These are phyloP conservation scores for Achlya flavicornis DNA, from an alignment of 2,888 invertebrate species.

Conservation along the genomic window DNA sequence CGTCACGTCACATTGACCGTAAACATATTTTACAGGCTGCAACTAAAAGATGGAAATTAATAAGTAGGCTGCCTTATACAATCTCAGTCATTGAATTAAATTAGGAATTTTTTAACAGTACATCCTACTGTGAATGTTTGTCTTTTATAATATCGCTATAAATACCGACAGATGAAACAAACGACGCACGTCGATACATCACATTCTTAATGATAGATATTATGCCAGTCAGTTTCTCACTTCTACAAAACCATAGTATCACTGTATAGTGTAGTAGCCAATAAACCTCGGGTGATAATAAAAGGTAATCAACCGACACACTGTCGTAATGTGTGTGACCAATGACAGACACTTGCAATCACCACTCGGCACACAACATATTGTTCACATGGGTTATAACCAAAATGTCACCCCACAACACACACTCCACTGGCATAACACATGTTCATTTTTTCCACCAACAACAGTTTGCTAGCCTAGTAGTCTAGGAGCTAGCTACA, in stretches of 20 bases:
- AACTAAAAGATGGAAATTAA: too few relatives aligned
- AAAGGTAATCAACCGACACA: too few relatives aligned
- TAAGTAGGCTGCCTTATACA: neutral
- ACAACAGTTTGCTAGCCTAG: too few relatives aligned
- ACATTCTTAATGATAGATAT: neutral
- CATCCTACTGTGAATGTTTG: neutral
- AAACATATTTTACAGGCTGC: neutral
- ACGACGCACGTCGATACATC: neutral
- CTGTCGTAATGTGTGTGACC: too few relatives aligned
- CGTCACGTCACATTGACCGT: neutral
- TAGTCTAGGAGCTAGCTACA: neutral
- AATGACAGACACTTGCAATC: too few relatives aligned
- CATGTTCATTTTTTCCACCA: too few relatives aligned
- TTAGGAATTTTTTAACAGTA: neutral
- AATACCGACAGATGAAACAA: neutral
- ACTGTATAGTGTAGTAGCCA: neutral
- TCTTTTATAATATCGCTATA: constrained; percentile 5
- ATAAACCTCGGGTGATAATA: neutral
- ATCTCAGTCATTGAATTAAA: neutral
- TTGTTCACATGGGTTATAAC: too few relatives aligned
- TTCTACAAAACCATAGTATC: neutral
- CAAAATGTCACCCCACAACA: too few relatives aligned
- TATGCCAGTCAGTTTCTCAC: neutral
- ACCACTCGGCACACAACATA: too few relatives aligned
- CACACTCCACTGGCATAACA: too few relatives aligned